A percentile compares a stretch with the other conserved stretches of the same genome.
These are phyloP conservation scores for Tichodroma muraria DNA, from an alignment of 2,113 vertebrate genomes.

Conservation along the genomic window DNA sequence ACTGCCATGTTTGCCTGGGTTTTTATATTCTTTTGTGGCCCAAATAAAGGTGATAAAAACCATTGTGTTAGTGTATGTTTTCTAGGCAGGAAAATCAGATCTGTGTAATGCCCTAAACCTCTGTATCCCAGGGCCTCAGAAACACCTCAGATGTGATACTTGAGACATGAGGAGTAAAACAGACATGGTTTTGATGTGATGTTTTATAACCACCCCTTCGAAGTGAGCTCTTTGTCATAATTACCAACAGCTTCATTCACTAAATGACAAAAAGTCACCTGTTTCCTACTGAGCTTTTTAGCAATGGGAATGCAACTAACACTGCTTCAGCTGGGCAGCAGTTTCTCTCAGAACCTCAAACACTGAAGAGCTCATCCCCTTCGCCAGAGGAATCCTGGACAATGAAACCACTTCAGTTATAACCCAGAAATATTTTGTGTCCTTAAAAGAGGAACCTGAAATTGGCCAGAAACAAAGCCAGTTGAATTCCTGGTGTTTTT, in stretches of 20 bases:
- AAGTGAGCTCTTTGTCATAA: not conserved
- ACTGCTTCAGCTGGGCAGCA: not conserved
- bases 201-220: not conserved
- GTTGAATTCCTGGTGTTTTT: not conserved
- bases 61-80: not conserved
- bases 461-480: not conserved
- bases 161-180: not conserved
- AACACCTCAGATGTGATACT: not conserved
- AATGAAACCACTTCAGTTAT: not conserved
- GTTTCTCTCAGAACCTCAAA: not conserved
- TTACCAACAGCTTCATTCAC: not conserved
- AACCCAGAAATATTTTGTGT: not conserved
- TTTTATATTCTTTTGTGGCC: not conserved
- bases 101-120: not conserved
- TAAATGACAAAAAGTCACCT: not conserved
- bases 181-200: not conserved
- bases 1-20: not conserved
- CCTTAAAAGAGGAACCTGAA: not conserved
- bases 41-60: not conserved
- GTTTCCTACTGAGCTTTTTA: not conserved
- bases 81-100: not conserved
- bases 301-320: not conserved
- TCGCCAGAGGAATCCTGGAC: not conserved
- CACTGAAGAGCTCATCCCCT: not conserved
- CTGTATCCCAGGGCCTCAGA: not conserved